Evolutionary conservation across 2,797 vertebrate genomes (phyloP).

Genomic region (Amblyraja radiata): DNA sequence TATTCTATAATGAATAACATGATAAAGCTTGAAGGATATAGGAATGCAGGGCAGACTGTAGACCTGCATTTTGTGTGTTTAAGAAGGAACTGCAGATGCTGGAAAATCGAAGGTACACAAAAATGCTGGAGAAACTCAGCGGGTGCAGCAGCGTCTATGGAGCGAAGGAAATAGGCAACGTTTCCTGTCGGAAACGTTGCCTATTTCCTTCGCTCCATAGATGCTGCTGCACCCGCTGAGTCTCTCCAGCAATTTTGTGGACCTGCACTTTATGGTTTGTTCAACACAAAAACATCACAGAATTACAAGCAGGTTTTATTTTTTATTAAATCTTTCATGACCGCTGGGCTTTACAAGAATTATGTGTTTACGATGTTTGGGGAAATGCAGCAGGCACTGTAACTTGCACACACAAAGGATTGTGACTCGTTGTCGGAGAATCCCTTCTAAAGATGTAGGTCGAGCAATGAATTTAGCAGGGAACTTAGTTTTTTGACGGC

Average conservation of each 20-base stretch:
- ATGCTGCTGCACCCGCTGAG: too few species aligned
- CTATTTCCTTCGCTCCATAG: too few species aligned
- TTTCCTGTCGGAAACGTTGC: too few species aligned
- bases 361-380: not conserved
- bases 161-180: too few species aligned
- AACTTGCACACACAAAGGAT: not conserved
- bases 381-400: not conserved
- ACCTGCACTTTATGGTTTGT: not conserved
- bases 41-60: not conserved
- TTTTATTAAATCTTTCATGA: not conserved
- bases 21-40: not conserved
- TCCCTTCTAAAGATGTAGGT: not conserved
- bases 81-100: too few species aligned
- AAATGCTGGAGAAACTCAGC: too few species aligned
- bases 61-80: too few species aligned
- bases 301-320: not conserved
- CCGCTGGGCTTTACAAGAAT: not conserved
- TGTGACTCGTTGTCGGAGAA: too few species aligned
- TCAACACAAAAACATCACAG: not conserved
- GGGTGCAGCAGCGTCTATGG: too few species aligned
- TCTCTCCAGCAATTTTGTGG: not conserved
- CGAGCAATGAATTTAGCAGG: not conserved
- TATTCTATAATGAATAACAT: too few species aligned
- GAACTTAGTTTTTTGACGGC: too few species aligned
- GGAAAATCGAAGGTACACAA: too few species aligned